These are phyloP conservation scores for Tortricodes alternella DNA, from an alignment of 2,888 invertebrate species.

Conservation along the genomic window DNA sequence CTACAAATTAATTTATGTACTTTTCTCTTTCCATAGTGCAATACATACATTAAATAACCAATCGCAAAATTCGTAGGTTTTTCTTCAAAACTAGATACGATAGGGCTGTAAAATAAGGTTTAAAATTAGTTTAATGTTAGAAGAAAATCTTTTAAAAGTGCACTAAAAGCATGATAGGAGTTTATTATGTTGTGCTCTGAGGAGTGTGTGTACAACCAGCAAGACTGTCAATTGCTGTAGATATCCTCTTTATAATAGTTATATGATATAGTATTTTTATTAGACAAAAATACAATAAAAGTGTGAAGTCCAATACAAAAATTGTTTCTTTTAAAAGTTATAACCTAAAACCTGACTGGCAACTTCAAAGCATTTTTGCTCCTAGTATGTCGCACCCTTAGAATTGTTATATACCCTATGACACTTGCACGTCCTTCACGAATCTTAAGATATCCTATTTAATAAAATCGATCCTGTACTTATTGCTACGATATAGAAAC, in stretches of 20 bases:
- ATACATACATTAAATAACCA: conserved; percentile 69
- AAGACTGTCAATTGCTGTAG: conserved; percentile 82
- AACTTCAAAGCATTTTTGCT: too few relatives aligned
- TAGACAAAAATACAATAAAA: conserved; percentile 83
- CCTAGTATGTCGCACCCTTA: too few relatives aligned
- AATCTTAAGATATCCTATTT: too few relatives aligned
- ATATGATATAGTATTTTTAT: conserved; percentile 81
- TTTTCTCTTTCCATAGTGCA: conserved; percentile 65
- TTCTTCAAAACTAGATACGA: conserved; percentile 53
- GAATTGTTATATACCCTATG: too few relatives aligned
- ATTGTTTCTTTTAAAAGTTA: conserved; percentile 43
- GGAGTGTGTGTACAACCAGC: conserved; percentile 73
- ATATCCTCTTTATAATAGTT: conserved; percentile 76
- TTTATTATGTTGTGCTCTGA: conserved; percentile 62
- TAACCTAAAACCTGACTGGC: too few relatives aligned
- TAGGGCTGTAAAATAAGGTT: conserved; percentile 73
- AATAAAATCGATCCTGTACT: too few relatives aligned
- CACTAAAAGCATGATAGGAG: conserved; percentile 57
- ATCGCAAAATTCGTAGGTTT: conserved; percentile 56
- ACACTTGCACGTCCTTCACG: too few relatives aligned
- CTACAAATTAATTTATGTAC: conserved; percentile 21
- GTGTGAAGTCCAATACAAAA: conserved; percentile 74
- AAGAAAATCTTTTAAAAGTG: conserved; percentile 47
- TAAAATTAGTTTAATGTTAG: conserved; percentile 56
- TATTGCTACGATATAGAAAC: too few relatives aligned